Conservation (phyloP, 1,140 invertebrate species). For the Diabrotica undecimpunctata region DNA sequence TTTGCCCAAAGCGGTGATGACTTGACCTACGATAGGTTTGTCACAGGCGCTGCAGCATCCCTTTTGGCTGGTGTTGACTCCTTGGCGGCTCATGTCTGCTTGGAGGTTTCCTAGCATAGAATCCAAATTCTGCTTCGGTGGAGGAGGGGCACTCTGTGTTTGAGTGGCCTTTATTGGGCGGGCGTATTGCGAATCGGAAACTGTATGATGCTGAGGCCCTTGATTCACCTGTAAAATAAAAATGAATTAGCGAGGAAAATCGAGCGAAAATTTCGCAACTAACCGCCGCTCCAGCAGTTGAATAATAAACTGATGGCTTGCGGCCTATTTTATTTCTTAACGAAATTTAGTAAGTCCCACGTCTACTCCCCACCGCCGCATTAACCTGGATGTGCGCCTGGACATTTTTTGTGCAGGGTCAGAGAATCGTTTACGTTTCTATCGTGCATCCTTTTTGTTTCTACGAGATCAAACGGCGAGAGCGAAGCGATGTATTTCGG, state of each 20-base stretch:
- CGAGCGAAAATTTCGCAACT: background rate
- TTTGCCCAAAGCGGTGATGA: constrained; percentile 93
- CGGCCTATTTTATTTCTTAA: constrained; percentile 16
- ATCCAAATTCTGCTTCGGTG: constrained; percentile 62
- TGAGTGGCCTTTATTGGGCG: constrained; percentile 60
- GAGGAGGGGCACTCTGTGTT: constrained; percentile 45
- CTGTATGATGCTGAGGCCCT: constrained; percentile 37
- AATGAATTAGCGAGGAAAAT: background rate
- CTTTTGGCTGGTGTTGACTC: constrained; percentile 95
- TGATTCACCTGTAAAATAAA: constrained; percentile 32
- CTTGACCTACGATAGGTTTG: constrained; percentile 94
- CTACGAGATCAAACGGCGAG: background rate
- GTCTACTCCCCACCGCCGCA: constrained; percentile 1
- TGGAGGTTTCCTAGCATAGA: constrained; percentile 91
- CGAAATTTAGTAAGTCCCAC: constrained; percentile 16
- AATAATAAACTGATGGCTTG: constrained; percentile 19
- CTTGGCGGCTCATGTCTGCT: constrained; percentile 94
- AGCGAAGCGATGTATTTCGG: constrained; percentile 8
- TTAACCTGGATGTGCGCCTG: background rate
- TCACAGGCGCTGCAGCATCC: constrained; percentile 97
- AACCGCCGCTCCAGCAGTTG: constrained; percentile 9
- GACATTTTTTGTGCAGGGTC: constrained; percentile 1
- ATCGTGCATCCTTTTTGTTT: background rate
- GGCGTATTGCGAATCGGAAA: constrained; percentile 67
- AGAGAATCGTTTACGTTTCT: background rate